Evolutionary conservation across 2,113 vertebrate genomes (phyloP).

Genomic region (Cyprinodon tularosa): DNA sequence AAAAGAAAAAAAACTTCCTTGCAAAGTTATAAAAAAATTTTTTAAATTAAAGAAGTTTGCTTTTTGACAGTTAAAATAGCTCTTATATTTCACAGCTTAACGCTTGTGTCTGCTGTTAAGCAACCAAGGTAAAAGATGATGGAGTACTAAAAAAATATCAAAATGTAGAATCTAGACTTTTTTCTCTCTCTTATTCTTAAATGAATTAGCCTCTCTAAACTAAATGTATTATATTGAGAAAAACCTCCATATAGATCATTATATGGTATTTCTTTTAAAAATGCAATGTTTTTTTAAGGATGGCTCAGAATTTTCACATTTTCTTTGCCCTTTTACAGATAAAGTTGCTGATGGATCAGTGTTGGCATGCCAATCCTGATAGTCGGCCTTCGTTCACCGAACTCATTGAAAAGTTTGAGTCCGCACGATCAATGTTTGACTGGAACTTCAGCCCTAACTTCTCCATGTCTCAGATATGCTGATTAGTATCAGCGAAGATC

Average conservation of each 20-base stretch:
- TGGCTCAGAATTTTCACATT: neutral
- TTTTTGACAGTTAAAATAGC: neutral
- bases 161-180: too few species aligned
- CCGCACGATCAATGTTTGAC: conserved; percentile 56
- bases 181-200: too few species aligned
- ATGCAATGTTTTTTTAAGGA: neutral
- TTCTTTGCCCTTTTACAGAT: conserved; percentile 51
- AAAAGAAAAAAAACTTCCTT: too few species aligned
- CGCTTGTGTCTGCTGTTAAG: too few species aligned
- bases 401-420: conserved; percentile 79
- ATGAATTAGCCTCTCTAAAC: neutral
- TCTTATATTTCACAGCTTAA: neutral
- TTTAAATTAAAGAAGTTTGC: neutral
- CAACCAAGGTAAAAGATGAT: too few species aligned
- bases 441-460: conserved; percentile 64
- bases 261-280: neutral
- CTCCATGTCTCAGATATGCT: conserved; percentile 69
- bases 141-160: too few species aligned
- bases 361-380: conserved; percentile 83
- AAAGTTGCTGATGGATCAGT: conserved; percentile 83
- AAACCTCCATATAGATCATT: neutral
- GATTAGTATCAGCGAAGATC: conserved; percentile 17
- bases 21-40: too few species aligned
- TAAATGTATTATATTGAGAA: neutral
- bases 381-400: conserved; percentile 83